These are phyloP conservation scores for Labia minor DNA, from an alignment of 2,888 invertebrate species.

Conservation along the genomic window DNA sequence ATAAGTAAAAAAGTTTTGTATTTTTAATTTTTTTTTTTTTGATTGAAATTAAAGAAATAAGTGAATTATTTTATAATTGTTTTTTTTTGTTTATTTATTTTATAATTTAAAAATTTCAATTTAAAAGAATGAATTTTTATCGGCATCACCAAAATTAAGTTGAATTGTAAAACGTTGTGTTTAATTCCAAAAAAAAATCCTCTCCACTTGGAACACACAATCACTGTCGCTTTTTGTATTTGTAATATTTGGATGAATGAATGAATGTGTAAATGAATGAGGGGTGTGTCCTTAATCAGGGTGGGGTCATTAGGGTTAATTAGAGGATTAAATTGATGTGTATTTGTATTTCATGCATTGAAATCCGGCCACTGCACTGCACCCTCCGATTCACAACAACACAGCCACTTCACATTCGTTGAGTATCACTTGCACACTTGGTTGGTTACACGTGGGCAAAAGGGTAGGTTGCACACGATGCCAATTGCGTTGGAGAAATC, in stretches of 20 bases:
- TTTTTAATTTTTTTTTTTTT: not conserved
- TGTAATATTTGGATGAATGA: not conserved
- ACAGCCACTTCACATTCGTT: not conserved
- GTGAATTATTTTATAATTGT: too few species aligned
- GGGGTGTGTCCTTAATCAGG: not conserved
- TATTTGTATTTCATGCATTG: not conserved
- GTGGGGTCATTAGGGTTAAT: not conserved
- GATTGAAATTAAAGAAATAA: too few species aligned
- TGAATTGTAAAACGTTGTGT: not conserved
- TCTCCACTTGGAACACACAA: not conserved
- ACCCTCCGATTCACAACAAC: slow-evolving; percentile 7
- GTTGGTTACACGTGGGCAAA: not conserved
- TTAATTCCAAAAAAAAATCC: not conserved
- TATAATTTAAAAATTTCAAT: too few species aligned
- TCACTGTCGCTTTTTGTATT: not conserved
- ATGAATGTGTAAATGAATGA: not conserved
- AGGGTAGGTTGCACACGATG: not conserved
- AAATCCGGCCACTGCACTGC: slow-evolving; percentile 5
- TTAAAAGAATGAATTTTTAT: too few species aligned
- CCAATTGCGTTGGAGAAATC: not conserved
- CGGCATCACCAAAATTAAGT: not conserved
- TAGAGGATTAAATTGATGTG: not conserved
- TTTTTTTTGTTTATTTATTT: too few species aligned
- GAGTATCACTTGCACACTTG: not conserved
- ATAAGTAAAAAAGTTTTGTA: not conserved